Base-by-base conservation (phyloP, 2,113 vertebrate genomes). In the Coturnix japonica region DNA sequence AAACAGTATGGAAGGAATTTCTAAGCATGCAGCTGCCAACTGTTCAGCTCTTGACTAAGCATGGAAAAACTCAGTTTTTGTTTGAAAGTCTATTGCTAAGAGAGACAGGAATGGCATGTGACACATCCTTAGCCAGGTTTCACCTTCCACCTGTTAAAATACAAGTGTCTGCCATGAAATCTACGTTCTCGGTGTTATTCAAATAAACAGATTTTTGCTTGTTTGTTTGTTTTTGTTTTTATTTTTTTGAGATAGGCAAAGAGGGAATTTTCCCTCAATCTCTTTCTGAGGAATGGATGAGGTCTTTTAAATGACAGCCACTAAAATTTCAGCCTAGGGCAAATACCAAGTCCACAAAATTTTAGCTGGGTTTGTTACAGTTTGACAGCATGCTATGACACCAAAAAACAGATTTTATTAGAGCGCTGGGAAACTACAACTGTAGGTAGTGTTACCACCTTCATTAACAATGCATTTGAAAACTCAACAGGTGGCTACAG, bases 401-500 rank as follows among this genome's bases (percentile, higher is more conserved):
- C 7, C n/a, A 46, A 66, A 85, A 87, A 81, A 33, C 7, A 78
- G 53, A 44, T 79, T 49, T 79, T 90, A 79, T 76, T 89, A 7
- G 15, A 81, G 9, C 22, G 15, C 21, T 54, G 4, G n/a, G 26
- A 39, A 84, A 88, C 12, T 91, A 88, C 53, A 83, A 57, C 44
- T 37, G 39, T 85, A 85, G 85, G 28, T 6, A 0, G 6, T 2
- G 1, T 76, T 86, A 10, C 41, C 33, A 54, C 16, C 44, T 76
- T 33, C 11, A 31, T 79, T 90, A 90, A 44, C 31, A 86, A 84
- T 59, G 72, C 23, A 47, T 33, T 47, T 49, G 47, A 78, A 95
- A 88, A 94, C 87, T 82, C 76, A 93, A 60, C n/a, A 71, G 39
- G 89, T 85, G 85, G 30, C 53, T 87, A 44, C 31, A 74, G 57